Evolutionary conservation across 2,888 invertebrate genomes (phyloP).

Genomic region (Drosophila dives): DNA sequence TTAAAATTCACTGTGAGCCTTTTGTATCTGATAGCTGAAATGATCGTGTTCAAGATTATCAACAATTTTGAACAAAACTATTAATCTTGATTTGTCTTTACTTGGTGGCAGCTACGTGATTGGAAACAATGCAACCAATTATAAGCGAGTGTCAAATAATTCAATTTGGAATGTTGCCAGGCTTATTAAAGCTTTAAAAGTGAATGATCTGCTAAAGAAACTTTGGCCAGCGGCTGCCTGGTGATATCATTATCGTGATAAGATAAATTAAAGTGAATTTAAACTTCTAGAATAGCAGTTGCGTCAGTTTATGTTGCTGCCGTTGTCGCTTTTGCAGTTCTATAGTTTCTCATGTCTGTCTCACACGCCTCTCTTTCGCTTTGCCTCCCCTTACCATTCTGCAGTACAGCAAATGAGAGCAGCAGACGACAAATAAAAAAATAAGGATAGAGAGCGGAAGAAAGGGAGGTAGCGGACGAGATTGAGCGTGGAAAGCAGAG

Average conservation of each 20-base stretch:
- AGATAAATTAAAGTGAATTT: constrained; percentile 55
- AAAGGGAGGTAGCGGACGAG: constrained; percentile 9
- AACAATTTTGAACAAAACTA: constrained; percentile 2
- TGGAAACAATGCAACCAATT: background rate
- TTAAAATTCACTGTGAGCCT: constrained; percentile 48
- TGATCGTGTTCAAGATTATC: constrained; percentile 41
- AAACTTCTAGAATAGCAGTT: constrained; percentile 27
- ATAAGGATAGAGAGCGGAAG: constrained; percentile 4
- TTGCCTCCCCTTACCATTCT: constrained; percentile 4
- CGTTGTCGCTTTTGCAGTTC: constrained; percentile 57
- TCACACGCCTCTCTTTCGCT: constrained; percentile 2
- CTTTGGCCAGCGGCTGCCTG: background rate
- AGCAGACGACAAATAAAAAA: constrained; percentile 24
- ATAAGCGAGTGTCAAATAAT: background rate
- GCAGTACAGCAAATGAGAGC: constrained; percentile 25
- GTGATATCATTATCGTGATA: constrained; percentile 58
- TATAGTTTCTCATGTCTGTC: constrained; percentile 62
- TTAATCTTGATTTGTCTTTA: constrained; percentile 3
- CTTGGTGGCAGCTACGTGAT: constrained; percentile 2
- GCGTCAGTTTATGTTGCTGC: constrained; percentile 47
- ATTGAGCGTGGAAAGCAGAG: constrained; percentile 33
- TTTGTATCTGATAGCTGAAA: constrained; percentile 31
- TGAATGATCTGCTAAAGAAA: constrained; percentile 8
- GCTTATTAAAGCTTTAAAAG: constrained; percentile 15
- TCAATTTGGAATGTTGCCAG: constrained; percentile 4